Evolutionary conservation across 2,797 vertebrate genomes (phyloP), one percentile per base, ranked within the genome.

Genomic region (Macropodus opercularis): DNA sequence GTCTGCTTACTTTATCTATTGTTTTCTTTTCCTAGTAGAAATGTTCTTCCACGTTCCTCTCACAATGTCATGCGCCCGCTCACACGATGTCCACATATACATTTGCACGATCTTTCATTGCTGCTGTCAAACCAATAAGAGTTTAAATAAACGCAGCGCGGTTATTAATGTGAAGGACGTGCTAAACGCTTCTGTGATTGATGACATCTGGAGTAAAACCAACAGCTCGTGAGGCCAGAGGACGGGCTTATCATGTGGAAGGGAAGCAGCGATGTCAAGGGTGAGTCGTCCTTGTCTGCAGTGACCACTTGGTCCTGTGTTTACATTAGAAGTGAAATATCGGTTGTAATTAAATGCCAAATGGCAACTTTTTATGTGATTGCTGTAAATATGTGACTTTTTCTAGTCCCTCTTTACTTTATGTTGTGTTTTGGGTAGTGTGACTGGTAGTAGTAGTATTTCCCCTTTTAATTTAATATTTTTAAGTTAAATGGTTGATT

Each of bases 131-230:
- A 38, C 51, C 51, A 58, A 36, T 62, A 46, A 41, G 18, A 38
- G 32, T 48, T 75, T 58, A 59, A 73, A 74, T 55, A 79, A 83
- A 83, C 17, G 53, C 75, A 41, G 13, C 22, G 4, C 9, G 2
- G 62, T 81, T 80, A 77, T 85, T 81, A 74, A 79, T 80, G 70
- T 70, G 66, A 59, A 44, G 72, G 77, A 72, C 77, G 73, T 39
- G 58, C 46, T 79, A 38, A 76, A 73, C 24, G 64, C 53, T 50
- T 39, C 48, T 17, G n/a, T 84, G 81, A 89, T 59, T 65, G 64
- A 88, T 84, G 72, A 60, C 43, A 53, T 66, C 63, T 51, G 10
- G 13, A 42, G 65, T 58, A 65, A 63, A 70, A 77, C 66, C 63
- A 86, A 71, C 79, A 83, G 53, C 32, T 66, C 26, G n/a, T 35